These are phyloP conservation scores for Apostichopus leukothele DNA, from an alignment of 53 echinoderm and acorn worm species.

Conservation along the genomic window DNA sequence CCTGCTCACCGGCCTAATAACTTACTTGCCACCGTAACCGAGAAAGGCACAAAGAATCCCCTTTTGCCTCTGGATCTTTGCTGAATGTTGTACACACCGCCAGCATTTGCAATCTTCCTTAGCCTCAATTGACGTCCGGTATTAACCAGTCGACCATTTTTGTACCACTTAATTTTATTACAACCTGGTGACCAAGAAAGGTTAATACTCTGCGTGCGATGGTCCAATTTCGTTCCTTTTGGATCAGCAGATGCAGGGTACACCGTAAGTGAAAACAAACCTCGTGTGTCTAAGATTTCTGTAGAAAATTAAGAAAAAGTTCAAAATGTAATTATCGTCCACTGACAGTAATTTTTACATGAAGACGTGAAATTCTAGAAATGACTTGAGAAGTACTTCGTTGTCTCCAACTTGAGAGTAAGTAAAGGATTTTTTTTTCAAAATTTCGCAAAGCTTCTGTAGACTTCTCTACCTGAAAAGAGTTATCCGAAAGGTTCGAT, in stretches of 20 bases:
- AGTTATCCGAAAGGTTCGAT: too few species aligned
- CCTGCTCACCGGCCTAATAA: background rate
- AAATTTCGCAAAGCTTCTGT: too few species aligned
- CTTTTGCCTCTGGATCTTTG: constrained; percentile 20
- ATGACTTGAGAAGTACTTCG: too few species aligned
- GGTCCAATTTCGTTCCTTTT: background rate
- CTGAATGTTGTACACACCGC: constrained; percentile 8
- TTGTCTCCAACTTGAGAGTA: too few species aligned
- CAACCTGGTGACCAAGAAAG: background rate
- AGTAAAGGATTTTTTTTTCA: too few species aligned
- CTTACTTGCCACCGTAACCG: constrained; percentile 10
- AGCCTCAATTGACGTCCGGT: background rate
- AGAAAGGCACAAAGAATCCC: background rate
- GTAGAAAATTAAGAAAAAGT: background rate
- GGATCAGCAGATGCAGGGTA: background rate
- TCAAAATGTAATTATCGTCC: background rate
- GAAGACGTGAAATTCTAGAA: too few species aligned
- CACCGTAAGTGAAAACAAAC: background rate
- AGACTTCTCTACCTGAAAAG: too few species aligned
- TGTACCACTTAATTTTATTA: background rate
- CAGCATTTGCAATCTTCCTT: background rate
- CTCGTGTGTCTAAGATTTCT: background rate
- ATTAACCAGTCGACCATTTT: background rate
- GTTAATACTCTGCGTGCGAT: background rate
- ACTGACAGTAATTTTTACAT: background rate